Base-by-base conservation (phyloP, 2,797 vertebrate genomes). In the Morelia viridis region DNA sequence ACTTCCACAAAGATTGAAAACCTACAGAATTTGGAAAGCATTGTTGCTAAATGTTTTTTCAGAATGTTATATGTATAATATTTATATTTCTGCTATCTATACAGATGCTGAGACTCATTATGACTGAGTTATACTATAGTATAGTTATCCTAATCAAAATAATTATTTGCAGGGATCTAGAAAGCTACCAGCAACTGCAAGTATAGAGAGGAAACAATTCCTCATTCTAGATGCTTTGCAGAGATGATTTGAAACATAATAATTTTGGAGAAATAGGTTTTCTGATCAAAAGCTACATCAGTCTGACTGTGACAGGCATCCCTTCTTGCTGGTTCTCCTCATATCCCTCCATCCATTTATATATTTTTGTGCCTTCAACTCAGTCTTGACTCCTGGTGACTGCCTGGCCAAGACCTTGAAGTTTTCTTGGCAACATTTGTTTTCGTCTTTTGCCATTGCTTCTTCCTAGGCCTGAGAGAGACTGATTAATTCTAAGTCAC, bases 1-100 rank as follows among this genome's bases (percentile, higher is more conserved):
- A 89, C 91, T 91, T 11, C 17, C 62, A 46, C 31, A 92, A 76
- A 94, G 19, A 93, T 58, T 84, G 87, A 92, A 95, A 95, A 0
- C 5, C 35, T 92, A 6, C 17, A 93, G 68, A 88, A 93, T 94
- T 61, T 85, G 5, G 3, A 28, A 0, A 12, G 61, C 1, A 6
- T 2, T 62, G n/a, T 5, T 1, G 0, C 0, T 83, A 88, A 24
- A 84, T 91, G 68, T 12, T 62, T 91, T 41, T 83, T 83, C n/a
- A 68, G 3, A 24, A 15, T 84, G 28, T 87, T 60, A 61, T 15
- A 60, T 57, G 76, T 53, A 5, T 84, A 28, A 26, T 46, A 62
- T n/a, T 60, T 85, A 53, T 53, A 85, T 53, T 84, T 58, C 31
- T 41, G 10, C 4, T 31, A 86, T 41, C 31, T 58, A 41, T 28